phyloP scores from a whole-genome alignment of 2,888 invertebrate genomes.

The Xanthostigma xanthostigma region DNA sequence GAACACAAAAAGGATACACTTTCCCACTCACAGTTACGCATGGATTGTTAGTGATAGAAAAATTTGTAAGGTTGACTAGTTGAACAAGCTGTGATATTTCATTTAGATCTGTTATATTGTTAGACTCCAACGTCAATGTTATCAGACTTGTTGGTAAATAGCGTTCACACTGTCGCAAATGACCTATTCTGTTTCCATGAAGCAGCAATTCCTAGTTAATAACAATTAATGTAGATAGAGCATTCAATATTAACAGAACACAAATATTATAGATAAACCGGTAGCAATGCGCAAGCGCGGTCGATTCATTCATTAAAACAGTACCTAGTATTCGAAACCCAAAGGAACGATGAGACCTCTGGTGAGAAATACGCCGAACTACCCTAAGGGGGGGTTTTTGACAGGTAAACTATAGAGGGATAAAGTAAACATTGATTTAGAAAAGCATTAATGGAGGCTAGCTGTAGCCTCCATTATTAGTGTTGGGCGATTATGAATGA shows the following conservation, averaged over 20 bases:
- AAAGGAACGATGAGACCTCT: too few species aligned
- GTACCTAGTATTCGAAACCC: too few species aligned
- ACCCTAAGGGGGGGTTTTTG: too few species aligned
- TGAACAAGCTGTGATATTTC: slow-evolving; percentile 71
- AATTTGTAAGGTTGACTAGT: slow-evolving; percentile 58
- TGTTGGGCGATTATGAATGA: too few species aligned
- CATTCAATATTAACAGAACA: slow-evolving; percentile 16
- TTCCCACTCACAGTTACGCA: slow-evolving; percentile 67
- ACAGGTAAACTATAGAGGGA: too few species aligned
- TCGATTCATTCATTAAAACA: background rate
- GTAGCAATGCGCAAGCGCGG: too few species aligned
- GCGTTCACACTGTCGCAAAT: slow-evolving; percentile 67
- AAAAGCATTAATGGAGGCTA: too few species aligned
- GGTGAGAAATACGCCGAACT: too few species aligned
- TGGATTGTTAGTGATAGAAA: slow-evolving; percentile 77
- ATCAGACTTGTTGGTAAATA: slow-evolving; percentile 64
- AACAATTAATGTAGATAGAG: too few species aligned
- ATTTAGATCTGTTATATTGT: slow-evolving; percentile 71
- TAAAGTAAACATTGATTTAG: too few species aligned
- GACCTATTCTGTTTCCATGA: slow-evolving; percentile 73
- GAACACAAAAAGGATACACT: slow-evolving; percentile 51
- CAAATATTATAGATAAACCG: slow-evolving; percentile 6
- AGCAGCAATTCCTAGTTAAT: slow-evolving; percentile 57
- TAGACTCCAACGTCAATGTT: slow-evolving; percentile 64
- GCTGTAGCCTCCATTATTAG: too few species aligned